Conservation (phyloP, 2,797 vertebrate species). For the Bovichtus diacanthus region DNA sequence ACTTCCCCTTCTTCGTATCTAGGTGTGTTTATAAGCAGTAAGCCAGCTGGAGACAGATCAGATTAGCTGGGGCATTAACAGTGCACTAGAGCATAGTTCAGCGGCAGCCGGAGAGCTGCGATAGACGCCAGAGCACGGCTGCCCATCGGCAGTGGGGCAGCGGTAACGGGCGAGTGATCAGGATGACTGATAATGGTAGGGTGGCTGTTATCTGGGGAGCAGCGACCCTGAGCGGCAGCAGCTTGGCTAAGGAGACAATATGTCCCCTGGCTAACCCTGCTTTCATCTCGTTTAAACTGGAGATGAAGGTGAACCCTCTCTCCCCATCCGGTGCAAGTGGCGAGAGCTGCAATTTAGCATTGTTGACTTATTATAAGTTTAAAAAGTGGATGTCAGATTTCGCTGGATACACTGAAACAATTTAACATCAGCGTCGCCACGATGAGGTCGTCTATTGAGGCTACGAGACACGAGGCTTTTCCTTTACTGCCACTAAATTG, state of each 20-base stretch:
- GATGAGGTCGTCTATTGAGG: background rate
- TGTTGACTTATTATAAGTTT: background rate
- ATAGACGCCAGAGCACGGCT: constrained; percentile 29
- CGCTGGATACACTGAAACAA: background rate
- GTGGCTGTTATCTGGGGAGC: constrained; percentile 60
- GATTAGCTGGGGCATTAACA: constrained; percentile 73
- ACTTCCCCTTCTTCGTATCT: constrained; percentile 55
- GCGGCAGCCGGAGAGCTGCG: constrained; percentile 50
- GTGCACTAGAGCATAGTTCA: constrained; percentile 65
- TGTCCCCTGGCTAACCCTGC: constrained; percentile 22
- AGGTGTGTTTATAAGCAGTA: constrained; percentile 69
- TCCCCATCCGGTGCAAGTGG: background rate
- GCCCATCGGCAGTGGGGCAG: too few relatives aligned
- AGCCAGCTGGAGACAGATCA: constrained; percentile 69
- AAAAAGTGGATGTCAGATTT: background rate
- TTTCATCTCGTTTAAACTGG: constrained; percentile 28
- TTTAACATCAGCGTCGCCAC: background rate
- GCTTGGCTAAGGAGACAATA: constrained; percentile 47
- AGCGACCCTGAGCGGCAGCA: constrained; percentile 58
- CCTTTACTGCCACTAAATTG: background rate
- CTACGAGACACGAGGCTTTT: background rate
- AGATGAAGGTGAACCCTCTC: constrained; percentile 45
- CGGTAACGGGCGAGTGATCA: constrained; percentile 38
- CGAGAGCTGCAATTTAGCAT: constrained; percentile 10
- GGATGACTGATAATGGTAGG: constrained; percentile 57